These are phyloP conservation scores for Dugesia japonica DNA, from an alignment of 2,888 invertebrate species.

Conservation along the genomic window DNA sequence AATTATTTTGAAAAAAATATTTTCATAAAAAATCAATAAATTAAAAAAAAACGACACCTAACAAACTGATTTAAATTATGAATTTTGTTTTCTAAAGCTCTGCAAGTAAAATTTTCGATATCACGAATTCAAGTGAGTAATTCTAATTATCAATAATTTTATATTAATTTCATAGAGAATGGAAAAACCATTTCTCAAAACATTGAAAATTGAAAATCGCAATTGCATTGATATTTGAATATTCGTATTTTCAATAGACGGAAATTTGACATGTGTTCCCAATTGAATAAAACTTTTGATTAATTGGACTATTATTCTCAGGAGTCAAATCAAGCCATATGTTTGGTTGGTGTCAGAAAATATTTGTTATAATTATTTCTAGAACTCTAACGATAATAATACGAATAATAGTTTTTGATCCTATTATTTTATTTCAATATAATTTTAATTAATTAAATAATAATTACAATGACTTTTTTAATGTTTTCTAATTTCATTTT, in stretches of 20 bases:
- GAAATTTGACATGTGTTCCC: constrained; percentile 13
- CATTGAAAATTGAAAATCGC: neutral
- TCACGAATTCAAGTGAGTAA: neutral
- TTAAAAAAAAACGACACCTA: neutral
- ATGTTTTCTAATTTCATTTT: too few relatives aligned
- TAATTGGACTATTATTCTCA: constrained; percentile 14
- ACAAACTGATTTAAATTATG: constrained; percentile 27
- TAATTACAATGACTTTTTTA: too few relatives aligned
- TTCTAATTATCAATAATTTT: constrained; percentile 11
- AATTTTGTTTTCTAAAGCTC: neutral
- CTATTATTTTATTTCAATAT: too few relatives aligned
- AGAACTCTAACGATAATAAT: neutral
- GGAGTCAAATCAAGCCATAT: constrained; percentile 7
- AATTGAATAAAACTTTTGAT: constrained; percentile 14
- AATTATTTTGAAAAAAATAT: neutral
- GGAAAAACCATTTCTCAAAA: constrained; percentile 8
- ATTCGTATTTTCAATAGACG: constrained; percentile 11
- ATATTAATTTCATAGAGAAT: neutral
- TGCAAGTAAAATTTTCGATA: neutral
- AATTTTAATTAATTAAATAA: too few relatives aligned
- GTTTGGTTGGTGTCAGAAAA: constrained; percentile 13
- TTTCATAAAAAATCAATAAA: constrained; percentile 29
- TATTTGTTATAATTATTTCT: neutral
- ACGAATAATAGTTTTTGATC: too few relatives aligned
- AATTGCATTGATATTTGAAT: constrained; percentile 14